Base-by-base conservation (phyloP, 2,888 invertebrate species). In the Antheraea yamamai region DNA sequence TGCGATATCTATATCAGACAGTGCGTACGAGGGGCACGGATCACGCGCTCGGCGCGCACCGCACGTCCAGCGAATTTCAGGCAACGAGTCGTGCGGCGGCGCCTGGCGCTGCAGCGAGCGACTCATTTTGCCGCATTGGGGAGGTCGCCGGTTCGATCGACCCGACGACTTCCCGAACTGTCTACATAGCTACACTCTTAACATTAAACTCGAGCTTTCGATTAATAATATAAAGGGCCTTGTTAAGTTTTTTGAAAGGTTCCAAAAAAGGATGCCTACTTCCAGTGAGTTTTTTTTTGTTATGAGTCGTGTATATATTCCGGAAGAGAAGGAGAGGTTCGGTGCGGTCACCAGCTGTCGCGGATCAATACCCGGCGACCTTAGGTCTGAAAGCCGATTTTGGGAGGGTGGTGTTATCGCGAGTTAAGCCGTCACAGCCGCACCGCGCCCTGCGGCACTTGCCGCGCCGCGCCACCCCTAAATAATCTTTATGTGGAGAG, bases 361-460 rank as follows among this genome's bases (percentile, higher is more conserved):
- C 89, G 88, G 92, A 93, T 94, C 93, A 90, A 94, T 93, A 92
- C 84, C 78, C 83, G 83, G 86, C 87, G 92, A 91, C 90, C 91
- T 91, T 91, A 91, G 88, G 82, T 87, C 87, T 86, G 81, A 85
- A 84, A 84, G 79, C 83, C 83, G 83, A 85, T 76, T 85, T 83
- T 84, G 74, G 81, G 82, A 78, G 84, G 83, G 81, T 84, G 81
- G 79, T 81, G 80, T 79, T 79, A 70, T 78, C 76, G 78, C 79
- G 77, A 82, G 82, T 85, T 83, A 83, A 80, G 72, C 73, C 75
- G 73, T 20, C 16, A 66, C 64, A 66, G 70, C 61, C 73, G 72
- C 68, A 73, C 66, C 66, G 75, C 61, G 61, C 66, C 70, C 72
- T 70, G 75, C 61, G 75, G 74, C 61, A 75, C 64, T 66, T 66